Percentiles rank a stretch among this genome's conserved stretches.
phyloP scores from a whole-genome alignment of 2,797 vertebrate species.

The Anguilla pacifica region DNA sequence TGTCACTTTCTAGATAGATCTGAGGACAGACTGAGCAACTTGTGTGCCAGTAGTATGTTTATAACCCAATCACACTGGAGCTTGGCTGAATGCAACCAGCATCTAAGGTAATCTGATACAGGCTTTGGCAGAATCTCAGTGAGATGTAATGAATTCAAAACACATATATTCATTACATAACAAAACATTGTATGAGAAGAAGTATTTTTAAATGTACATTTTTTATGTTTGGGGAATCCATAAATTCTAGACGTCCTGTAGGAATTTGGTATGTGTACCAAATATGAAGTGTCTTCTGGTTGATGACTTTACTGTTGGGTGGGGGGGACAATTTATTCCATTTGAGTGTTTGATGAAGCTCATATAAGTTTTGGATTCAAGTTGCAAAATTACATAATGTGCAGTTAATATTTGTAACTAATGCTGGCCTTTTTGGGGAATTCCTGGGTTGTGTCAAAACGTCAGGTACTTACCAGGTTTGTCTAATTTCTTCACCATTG shows the following conservation, averaged over 20 bases:
- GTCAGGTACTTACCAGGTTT: not conserved
- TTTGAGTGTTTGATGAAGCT: not conserved
- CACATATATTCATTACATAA: no score
- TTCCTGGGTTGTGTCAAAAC: not conserved
- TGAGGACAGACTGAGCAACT: not conserved
- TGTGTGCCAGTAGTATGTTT: not conserved
- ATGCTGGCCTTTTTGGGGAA: not conserved
- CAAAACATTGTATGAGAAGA: no score
- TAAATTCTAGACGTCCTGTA: no score
- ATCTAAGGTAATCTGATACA: not conserved
- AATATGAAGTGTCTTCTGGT: not conserved
- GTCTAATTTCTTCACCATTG: not conserved
- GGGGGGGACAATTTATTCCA: not conserved
- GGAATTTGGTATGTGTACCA: not conserved
- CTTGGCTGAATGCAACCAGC: slow-evolving; percentile 19
- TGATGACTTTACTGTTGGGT: not conserved
- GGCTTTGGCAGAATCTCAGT: not conserved
- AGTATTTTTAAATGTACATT: no score
- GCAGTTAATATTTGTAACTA: not conserved
- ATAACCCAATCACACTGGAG: not conserved
- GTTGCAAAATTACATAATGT: not conserved
- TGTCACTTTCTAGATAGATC: not conserved
- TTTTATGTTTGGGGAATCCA: no score
- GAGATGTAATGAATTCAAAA: not conserved
- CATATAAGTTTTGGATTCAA: slow-evolving; percentile 2